These are phyloP conservation scores for Trichomalopsis sarcophagae DNA, from an alignment of 1,140 invertebrate genomes.

Conservation along the genomic window DNA sequence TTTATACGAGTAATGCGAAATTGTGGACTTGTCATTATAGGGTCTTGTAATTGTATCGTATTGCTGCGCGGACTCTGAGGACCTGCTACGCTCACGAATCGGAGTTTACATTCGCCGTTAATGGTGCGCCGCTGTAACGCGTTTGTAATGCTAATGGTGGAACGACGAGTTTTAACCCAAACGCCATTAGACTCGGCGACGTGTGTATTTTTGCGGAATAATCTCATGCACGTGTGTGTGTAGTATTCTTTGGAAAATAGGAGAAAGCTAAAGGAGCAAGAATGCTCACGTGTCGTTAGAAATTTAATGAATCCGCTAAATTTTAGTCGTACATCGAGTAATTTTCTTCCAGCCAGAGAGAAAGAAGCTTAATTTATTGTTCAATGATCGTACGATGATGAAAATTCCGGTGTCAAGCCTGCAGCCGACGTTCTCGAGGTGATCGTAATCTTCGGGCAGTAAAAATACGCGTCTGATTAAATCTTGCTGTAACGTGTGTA, in stretches of 20 bases:
- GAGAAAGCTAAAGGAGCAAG: too few relatives aligned
- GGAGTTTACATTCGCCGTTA: neutral
- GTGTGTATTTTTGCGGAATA: neutral
- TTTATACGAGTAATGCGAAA: neutral
- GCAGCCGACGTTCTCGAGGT: neutral
- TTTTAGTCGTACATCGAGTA: neutral
- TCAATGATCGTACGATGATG: neutral
- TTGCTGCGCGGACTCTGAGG: neutral
- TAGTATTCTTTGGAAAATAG: too few relatives aligned
- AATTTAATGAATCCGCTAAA: neutral
- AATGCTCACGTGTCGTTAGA: too few relatives aligned
- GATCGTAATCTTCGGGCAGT: neutral
- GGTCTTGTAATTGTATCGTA: too few relatives aligned
- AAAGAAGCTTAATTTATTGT: neutral
- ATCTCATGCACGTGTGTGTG: too few relatives aligned
- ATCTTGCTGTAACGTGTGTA: neutral
- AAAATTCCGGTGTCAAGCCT: neutral
- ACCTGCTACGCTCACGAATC: neutral
- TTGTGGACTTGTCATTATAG: too few relatives aligned
- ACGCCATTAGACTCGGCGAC: too few relatives aligned
- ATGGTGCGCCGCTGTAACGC: neutral
- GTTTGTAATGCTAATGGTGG: neutral
- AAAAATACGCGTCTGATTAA: neutral
- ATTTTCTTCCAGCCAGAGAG: neutral
- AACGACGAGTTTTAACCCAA: neutral